A percentile compares a stretch with the other conserved stretches of the same genome.
Conservation (phyloP, 2,888 invertebrate species). For the Torymus aiolomorphi region DNA sequence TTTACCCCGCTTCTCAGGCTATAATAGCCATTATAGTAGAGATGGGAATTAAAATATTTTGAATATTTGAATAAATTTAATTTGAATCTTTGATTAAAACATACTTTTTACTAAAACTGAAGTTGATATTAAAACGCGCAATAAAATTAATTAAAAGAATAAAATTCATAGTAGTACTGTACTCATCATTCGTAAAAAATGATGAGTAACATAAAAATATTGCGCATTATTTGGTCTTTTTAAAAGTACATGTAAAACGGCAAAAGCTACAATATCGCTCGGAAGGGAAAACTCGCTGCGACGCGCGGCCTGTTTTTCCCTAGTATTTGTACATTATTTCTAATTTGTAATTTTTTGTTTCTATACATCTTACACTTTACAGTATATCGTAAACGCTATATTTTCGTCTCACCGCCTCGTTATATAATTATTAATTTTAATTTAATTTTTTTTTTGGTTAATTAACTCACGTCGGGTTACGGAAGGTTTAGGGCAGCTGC, state of each 20-base stretch:
- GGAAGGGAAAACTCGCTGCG: slow-evolving; percentile 9
- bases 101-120: no score
- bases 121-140: no score
- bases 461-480: neutral
- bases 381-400: slow-evolving; percentile 39
- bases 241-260: neutral
- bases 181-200: no score
- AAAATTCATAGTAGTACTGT: neutral
- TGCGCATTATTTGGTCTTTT: neutral
- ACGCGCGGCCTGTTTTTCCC: neutral
- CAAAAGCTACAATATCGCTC: slow-evolving; percentile 18
- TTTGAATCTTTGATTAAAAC: no score
- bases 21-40: no score
- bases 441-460: slow-evolving; percentile 16
- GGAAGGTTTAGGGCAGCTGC: slow-evolving; percentile 14
- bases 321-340: slow-evolving; percentile 39
- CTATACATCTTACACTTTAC: slow-evolving; percentile 23
- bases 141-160: slow-evolving; percentile 4
- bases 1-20: no score
- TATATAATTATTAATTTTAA: slow-evolving; percentile 15
- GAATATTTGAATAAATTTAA: no score
- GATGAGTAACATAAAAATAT: no score
- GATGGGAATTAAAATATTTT: no score
- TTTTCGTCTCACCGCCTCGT: slow-evolving; percentile 1
- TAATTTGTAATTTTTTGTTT: slow-evolving; percentile 32